Evolutionary conservation across 1,140 invertebrate genomes (phyloP), one percentile per base, ranked within the genome.

Genomic region (Drosophila triauraria): DNA sequence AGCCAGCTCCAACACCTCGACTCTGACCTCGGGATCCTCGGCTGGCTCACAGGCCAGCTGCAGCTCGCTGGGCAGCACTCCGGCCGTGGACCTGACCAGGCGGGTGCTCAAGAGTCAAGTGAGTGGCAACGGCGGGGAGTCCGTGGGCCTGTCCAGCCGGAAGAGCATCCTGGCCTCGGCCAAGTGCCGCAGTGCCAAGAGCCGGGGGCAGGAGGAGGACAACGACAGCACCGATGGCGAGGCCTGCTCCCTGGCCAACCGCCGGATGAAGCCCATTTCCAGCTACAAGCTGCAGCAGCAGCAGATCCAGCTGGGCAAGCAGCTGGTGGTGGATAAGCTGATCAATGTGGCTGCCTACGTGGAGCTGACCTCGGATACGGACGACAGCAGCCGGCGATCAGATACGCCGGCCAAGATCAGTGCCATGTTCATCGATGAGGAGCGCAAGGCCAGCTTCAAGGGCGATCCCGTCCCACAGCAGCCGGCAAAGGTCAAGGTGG

Each of bases 121-220:
- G 20, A 80, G 32, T 9, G 48, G 48, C 47, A 25, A 43, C 13
- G 43, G 68, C 23, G 32, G 59, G 94, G 96, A 75, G 23, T 71
- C 96, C 95, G 91, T 95, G 97, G 92, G 51, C 4, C 64, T 78
- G 15, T 96, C 96, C 4, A 97, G 97, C 91, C 94, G 97, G 20
- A 96, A 97, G 91, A 98, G 97, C 92, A 97, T 98, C 57, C 93
- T 98, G 30, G 96, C 96, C n/a, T 97, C 96, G 48, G 96, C 97
- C 3, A 96, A 96, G 93, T 97, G 96, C 90, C 95, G 97, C 82
- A 97, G 96, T 91, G 97, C 96, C 40, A 88, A 88, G 68, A 90
- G 85, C 50, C 84, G 80, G 2, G 83, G 80, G 0, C 84, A 88
- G 72, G 83, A 88, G 50, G 75, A 78, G 42, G 85, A 93, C 53